These are phyloP conservation scores for Conus betulinus DNA, from an alignment of 1,140 invertebrate species.

Conservation along the genomic window DNA sequence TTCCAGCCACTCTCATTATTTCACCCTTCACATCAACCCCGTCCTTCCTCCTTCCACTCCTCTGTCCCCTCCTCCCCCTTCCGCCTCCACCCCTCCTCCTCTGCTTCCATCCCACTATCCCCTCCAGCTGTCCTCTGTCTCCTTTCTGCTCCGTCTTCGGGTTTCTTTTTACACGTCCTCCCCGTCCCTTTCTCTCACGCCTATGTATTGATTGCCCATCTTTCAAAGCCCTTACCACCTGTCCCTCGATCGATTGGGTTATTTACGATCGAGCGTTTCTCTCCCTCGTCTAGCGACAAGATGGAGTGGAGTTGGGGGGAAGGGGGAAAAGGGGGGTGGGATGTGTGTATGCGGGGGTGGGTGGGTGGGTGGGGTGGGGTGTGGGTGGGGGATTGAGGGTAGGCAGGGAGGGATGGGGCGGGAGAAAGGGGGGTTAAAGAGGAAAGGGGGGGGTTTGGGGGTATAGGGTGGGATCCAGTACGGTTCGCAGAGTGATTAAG, in stretches of 20 bases:
- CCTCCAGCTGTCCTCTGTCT: background rate
- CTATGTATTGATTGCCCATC: conserved; percentile 2
- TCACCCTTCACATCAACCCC: no score
- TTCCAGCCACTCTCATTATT: background rate
- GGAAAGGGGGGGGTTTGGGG: no score
- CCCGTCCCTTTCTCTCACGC: background rate
- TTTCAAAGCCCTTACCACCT: conserved; percentile 1
- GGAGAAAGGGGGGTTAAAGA: no score
- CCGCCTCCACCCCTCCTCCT: background rate
- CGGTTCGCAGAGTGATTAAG: background rate
- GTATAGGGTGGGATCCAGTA: no score
- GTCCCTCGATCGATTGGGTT: background rate
- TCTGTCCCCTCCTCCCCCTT: background rate
- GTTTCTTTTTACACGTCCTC: background rate
- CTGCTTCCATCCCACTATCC: no score
- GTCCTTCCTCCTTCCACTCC: no score
- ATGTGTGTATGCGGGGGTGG: no score
- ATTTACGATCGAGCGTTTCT: background rate
- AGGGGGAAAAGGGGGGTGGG: no score
- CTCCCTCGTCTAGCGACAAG: background rate
- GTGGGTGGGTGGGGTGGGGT: no score
- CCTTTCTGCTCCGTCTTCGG: background rate
- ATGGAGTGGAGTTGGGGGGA: no score
- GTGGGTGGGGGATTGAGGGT: background rate
- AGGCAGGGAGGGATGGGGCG: no score